Evolutionary conservation across 2,888 invertebrate species (phyloP).

Genomic region (Chrysolina americana): DNA sequence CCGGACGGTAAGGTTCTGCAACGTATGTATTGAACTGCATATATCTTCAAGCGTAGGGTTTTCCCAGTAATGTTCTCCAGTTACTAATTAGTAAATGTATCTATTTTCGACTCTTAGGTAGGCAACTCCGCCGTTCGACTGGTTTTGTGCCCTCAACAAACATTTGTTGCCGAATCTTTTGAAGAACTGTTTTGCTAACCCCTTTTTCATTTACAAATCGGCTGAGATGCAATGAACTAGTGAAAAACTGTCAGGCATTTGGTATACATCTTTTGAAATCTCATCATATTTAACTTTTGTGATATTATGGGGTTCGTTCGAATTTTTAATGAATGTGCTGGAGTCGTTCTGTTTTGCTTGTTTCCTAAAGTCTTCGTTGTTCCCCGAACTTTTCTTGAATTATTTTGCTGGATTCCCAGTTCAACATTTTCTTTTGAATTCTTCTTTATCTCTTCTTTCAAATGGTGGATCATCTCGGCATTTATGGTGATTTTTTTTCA

Average conservation of each 20-base stretch:
- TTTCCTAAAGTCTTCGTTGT: not conserved
- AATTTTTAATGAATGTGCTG: not conserved
- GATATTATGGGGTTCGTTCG: not conserved
- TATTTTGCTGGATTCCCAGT: not conserved
- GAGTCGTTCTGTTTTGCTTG: no score
- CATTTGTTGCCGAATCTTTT: slow-evolving; percentile 11
- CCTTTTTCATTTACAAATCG: not conserved
- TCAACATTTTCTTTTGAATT: not conserved
- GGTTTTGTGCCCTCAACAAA: not conserved
- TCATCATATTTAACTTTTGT: slow-evolving; percentile 3
- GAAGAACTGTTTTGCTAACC: slow-evolving; percentile 1
- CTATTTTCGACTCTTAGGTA: not conserved
- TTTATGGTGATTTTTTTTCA: not conserved
- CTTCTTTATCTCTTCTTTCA: not conserved
- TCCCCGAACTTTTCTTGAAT: not conserved
- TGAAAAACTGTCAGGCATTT: not conserved
- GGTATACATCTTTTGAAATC: not conserved
- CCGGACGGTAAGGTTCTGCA: not conserved
- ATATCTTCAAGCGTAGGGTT: not conserved
- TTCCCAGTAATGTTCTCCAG: slow-evolving; percentile 2
- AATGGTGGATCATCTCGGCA: not conserved
- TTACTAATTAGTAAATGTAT: slow-evolving; percentile 1
- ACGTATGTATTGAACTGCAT: not conserved
- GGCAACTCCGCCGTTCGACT: not conserved
- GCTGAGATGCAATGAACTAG: not conserved